phyloP scores from a whole-genome alignment of 1,140 invertebrate genomes.

The Pissodes strobi region DNA sequence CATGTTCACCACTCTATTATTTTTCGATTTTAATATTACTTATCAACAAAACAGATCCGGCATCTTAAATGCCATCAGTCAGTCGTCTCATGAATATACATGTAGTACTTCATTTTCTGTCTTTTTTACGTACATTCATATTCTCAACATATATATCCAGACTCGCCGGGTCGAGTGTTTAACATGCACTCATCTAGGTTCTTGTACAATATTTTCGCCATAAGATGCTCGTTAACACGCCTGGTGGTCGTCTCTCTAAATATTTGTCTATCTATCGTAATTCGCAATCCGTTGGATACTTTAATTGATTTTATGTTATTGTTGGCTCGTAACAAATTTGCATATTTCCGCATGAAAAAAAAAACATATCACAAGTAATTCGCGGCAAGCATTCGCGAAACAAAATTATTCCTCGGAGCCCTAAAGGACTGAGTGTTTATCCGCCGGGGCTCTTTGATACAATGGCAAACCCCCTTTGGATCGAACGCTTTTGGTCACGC shows the following conservation, averaged over 20 bases:
- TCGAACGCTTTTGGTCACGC: neutral
- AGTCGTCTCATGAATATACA: no score
- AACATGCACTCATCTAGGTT: conserved; percentile 8
- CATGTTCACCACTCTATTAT: no score
- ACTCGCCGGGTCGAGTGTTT: conserved; percentile 16
- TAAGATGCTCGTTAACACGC: conserved; percentile 15
- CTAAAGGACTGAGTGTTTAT: neutral
- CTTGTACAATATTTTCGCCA: conserved; percentile 21
- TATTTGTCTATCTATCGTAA: conserved; percentile 20
- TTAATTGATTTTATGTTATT: conserved; percentile 20
- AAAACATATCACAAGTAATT: neutral
- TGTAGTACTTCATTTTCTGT: no score
- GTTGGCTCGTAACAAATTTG: no score
- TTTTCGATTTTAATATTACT: no score
- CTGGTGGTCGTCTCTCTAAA: conserved; percentile 3
- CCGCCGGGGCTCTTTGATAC: neutral
- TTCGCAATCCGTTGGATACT: conserved; percentile 2
- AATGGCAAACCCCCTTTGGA: neutral
- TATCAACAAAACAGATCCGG: no score
- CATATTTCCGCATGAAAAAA: no score
- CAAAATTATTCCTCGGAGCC: neutral
- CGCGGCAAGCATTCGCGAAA: neutral
- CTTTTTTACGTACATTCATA: no score
- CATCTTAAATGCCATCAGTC: no score
- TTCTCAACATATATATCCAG: no score